Base-by-base conservation (phyloP, 2,797 vertebrate genomes). In the Oryzias sinensis region DNA sequence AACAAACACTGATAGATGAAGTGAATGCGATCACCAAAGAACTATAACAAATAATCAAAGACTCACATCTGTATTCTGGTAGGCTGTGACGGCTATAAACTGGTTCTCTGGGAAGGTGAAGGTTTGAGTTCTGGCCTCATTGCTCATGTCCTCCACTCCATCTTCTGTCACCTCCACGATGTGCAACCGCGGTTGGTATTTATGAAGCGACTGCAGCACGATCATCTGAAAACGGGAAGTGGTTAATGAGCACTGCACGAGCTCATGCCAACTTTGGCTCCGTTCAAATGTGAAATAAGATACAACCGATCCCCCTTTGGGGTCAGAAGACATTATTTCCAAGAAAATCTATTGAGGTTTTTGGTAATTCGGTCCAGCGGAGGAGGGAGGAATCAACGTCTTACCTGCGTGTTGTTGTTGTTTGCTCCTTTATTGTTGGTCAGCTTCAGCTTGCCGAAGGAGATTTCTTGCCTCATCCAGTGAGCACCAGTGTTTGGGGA, bases 401-500 rank as follows among this genome's bases (percentile, higher is more conserved):
- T 81, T 83, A 99, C 97, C 96, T 99, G 97, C 0, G 96, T 96
- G 64, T 93, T 98, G 80, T 98, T 99, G 84, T 97, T 98, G 82
- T 97, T 98, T 1, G 96, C 95, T 0, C 96, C 96, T 88, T 98
- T 99, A 66, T 98, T 98, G 86, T 98, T 99, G 45, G 97, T 99
- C 42, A 99, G 93, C 84, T 99, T 99, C 79, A 99, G 85, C 53
- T 99, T 99, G 55, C 97, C 95, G 42, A 99, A 99, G 1, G 96
- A 99, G 70, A 99, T 99, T 87, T 99, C 97, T 81, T 99, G 97
- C 64, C 97, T 93, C 97, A 99, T 99, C 97, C 97, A 98, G 89
- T 98, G 96, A 47, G 96, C 95, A 2, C 96, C 96, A 1, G 96
- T 98, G 82, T 99, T 99, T 15, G 96, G 97, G 22, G 97, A 98